Evolutionary conservation across 2,888 invertebrate genomes (phyloP), one percentile per base, ranked within the genome.

Genomic region (Salticus scenicus): DNA sequence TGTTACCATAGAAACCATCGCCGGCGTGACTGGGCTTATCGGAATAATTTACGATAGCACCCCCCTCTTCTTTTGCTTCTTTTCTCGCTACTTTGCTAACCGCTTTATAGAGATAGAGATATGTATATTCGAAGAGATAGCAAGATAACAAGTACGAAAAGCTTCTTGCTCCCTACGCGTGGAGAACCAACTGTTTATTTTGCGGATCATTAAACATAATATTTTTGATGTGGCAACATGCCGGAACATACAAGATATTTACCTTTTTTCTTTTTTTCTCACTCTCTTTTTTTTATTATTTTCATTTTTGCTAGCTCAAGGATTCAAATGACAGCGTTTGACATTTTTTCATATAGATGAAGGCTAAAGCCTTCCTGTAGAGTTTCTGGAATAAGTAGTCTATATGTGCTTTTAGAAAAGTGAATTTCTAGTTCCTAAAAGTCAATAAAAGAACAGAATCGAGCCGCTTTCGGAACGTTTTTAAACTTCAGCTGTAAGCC

Each of bases 11-110:
- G 75, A 69, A 79, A 79, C 84, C 79, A 70, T 71, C 75, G 75
- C 75, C 51, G 70, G 79, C 67, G 78, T 85, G 84, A 79, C 78
- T 71, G 79, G 78, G 78, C 78, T 74, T 85, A 83, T 83, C 82
- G 71, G 78, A 30, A 85, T 85, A 85, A 85, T 85, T 85, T 85
- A 85, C 78, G 84, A 85, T 74, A 79, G 74, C 74, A 63, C 74
- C 78, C 69, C 10, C 47, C 28, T 24, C 41, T 20, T 33, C 27
- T 37, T 27, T 37, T 47, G 20, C 33, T 37, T 27, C 37, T 33
- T 77, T 70, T 31, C 57, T 33, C 51, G 70, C 70, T 64, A 30
- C 64, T 71, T 79, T 72, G 20, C 64, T 79, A 79, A 79, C 71
- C 71, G 78, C 63, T 71, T 79, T 79, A 64, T 79, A 71, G 41